Evolutionary conservation across 2,797 vertebrate genomes (phyloP).

Genomic region (Acanthis flammea): DNA sequence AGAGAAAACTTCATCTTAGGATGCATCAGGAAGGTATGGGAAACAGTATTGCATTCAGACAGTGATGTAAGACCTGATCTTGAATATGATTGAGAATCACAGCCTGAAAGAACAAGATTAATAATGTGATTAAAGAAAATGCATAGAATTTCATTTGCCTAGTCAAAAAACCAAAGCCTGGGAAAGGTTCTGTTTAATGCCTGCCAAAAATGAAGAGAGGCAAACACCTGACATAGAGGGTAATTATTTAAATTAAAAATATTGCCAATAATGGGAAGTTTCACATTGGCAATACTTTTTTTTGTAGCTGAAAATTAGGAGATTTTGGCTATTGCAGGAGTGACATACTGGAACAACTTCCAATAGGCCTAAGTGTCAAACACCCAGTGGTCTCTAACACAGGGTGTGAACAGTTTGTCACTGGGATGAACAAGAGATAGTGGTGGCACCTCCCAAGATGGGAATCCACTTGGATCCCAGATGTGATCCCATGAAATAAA

Average conservation of each 20-base stretch:
- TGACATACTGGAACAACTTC: background rate
- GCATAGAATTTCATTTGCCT: background rate
- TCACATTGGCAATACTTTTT: background rate
- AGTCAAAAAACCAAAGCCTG: background rate
- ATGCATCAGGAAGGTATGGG: background rate
- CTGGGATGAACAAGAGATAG: background rate
- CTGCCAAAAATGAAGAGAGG: background rate
- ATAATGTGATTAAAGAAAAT: background rate
- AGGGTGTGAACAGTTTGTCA: background rate
- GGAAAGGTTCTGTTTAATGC: background rate
- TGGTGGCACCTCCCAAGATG: background rate
- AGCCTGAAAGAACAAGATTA: background rate
- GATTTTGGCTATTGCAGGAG: background rate
- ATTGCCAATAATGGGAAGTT: background rate
- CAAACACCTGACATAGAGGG: background rate
- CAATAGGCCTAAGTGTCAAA: background rate
- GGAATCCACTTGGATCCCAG: background rate
- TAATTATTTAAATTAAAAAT: background rate
- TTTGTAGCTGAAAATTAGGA: background rate
- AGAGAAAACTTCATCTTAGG: background rate
- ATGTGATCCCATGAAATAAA: background rate
- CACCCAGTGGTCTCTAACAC: background rate
- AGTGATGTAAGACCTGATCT: background rate
- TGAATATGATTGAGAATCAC: background rate
- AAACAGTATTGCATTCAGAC: background rate